phyloP scores from a whole-genome alignment of 2,888 invertebrate genomes.

The Argyresthia albistria region DNA sequence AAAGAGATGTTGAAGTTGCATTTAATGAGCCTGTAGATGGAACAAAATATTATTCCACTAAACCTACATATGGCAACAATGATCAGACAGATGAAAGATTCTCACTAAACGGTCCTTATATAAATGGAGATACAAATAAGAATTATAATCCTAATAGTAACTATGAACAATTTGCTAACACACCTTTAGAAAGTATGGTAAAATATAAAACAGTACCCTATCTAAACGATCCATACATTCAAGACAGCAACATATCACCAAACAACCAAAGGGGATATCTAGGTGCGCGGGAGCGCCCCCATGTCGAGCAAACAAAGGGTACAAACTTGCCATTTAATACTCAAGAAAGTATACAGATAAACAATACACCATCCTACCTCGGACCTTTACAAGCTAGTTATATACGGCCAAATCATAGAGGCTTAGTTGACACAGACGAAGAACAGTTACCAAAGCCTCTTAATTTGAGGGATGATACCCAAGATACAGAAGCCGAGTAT shows the following conservation, averaged over 20 bases:
- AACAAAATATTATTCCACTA: background rate
- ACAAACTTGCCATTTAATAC: conserved; percentile 14
- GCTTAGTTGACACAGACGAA: conserved; percentile 19
- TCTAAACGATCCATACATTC: background rate
- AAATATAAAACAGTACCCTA: background rate
- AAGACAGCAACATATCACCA: background rate
- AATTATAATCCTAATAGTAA: background rate
- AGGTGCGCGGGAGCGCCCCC: too few species aligned
- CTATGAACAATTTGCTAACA: background rate
- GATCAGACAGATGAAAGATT: conserved; percentile 12
- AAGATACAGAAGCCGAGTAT: conserved; percentile 34
- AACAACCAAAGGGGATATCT: background rate
- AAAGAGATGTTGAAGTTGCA: background rate
- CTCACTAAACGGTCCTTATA: conserved; percentile 13
- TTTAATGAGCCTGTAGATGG: background rate
- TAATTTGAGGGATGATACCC: conserved; percentile 34
- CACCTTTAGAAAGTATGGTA: background rate
- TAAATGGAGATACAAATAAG: conserved; percentile 6
- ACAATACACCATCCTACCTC: background rate
- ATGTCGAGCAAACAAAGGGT: too few species aligned
- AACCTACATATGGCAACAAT: conserved; percentile 8
- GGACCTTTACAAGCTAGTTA: background rate
- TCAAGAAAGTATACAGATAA: conserved; percentile 18
- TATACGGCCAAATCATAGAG: background rate
- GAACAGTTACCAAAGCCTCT: conserved; percentile 38